phyloP scores from a whole-genome alignment of 2,888 invertebrate genomes.

The Drosophila barbarae region DNA sequence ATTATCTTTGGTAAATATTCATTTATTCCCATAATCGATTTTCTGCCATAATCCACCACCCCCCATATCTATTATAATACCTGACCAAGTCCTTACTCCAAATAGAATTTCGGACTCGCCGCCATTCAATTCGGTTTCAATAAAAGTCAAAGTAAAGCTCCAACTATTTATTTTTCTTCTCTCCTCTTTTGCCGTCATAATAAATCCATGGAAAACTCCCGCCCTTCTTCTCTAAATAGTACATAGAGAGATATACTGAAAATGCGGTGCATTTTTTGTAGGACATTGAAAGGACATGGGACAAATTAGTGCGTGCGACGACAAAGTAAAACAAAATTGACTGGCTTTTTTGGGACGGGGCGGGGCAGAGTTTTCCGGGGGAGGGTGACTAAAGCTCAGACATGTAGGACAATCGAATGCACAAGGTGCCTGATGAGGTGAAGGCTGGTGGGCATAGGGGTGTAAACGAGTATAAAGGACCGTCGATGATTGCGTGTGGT shows the following conservation, averaged over 20 bases:
- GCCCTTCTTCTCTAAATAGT: background rate
- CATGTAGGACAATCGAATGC: slow-evolving; percentile 41
- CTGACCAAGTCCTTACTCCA: slow-evolving; percentile 3
- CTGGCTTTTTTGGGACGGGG: background rate
- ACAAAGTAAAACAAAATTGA: slow-evolving; percentile 45
- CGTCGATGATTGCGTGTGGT: slow-evolving; percentile 52
- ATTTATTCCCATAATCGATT: slow-evolving; percentile 19
- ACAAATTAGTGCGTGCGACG: slow-evolving; percentile 58
- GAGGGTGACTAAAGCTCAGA: slow-evolving; percentile 31
- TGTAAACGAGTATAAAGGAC: slow-evolving; percentile 42
- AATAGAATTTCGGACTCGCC: slow-evolving; percentile 25
- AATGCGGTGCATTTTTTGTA: slow-evolving; percentile 53
- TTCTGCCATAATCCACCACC: slow-evolving; percentile 10
- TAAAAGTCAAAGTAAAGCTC: slow-evolving; percentile 30
- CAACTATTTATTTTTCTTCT: slow-evolving; percentile 33
- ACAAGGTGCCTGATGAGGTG: slow-evolving; percentile 45
- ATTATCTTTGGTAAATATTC: slow-evolving; percentile 11
- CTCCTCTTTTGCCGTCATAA: slow-evolving; percentile 23
- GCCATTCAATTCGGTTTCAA: slow-evolving; percentile 28
- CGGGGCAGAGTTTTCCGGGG: slow-evolving; percentile 8
- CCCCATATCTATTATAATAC: slow-evolving; percentile 10
- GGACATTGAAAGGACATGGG: slow-evolving; percentile 60
- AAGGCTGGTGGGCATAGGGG: slow-evolving; percentile 8
- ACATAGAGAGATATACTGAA: slow-evolving; percentile 2
- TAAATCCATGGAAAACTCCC: slow-evolving; percentile 17